Conservation (phyloP, 2,888 invertebrate species). For the Papilio gigon region DNA sequence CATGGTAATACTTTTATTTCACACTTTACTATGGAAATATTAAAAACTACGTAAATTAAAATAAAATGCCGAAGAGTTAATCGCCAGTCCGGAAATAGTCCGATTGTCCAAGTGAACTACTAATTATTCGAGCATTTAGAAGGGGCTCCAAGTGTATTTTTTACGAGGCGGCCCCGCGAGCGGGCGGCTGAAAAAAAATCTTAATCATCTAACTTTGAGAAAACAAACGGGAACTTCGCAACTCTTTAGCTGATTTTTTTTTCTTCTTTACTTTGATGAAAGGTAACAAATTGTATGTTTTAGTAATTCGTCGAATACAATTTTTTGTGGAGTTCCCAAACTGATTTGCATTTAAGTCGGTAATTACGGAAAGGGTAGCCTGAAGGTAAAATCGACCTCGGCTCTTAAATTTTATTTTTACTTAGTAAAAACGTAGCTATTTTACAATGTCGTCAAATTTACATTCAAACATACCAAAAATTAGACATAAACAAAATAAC, state of each 20-base stretch:
- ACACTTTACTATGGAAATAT: background rate
- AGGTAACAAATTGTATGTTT: constrained; percentile 54
- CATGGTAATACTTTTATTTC: too few relatives aligned
- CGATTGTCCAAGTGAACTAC: constrained; percentile 71
- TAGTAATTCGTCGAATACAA: constrained; percentile 49
- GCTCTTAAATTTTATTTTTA: constrained; percentile 36
- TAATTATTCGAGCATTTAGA: constrained; percentile 77
- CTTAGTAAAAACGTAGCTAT: constrained; percentile 29
- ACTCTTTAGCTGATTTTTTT: constrained; percentile 43
- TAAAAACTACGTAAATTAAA: background rate
- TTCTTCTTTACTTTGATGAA: constrained; percentile 50
- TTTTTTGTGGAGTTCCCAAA: constrained; percentile 61
- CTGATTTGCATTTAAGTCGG: constrained; percentile 65
- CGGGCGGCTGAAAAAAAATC: constrained; percentile 59
- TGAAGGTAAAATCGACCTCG: constrained; percentile 34
- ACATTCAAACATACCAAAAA: constrained; percentile 20
- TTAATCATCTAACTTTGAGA: constrained; percentile 73
- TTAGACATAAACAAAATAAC: background rate
- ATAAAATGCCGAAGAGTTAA: constrained; percentile 47
- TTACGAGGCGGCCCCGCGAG: constrained; percentile 60
- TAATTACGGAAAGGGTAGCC: constrained; percentile 49
- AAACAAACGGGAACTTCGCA: constrained; percentile 63
- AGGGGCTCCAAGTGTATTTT: constrained; percentile 59
- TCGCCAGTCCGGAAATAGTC: constrained; percentile 37
- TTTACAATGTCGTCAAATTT: constrained; percentile 23